These are phyloP conservation scores for Biston stratarius DNA, from an alignment of 2,888 invertebrate genomes.

Conservation along the genomic window DNA sequence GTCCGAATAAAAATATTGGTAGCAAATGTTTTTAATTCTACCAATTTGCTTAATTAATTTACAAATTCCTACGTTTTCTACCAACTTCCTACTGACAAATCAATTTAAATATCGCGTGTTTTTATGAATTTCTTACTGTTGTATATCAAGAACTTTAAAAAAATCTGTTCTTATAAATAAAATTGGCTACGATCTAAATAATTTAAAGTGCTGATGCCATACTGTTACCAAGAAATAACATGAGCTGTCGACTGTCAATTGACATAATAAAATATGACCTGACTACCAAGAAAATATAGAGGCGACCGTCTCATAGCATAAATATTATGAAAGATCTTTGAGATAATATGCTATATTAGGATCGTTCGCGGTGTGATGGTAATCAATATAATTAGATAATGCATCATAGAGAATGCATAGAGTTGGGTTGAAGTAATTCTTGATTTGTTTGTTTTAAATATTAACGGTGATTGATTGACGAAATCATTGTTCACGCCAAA, in stretches of 20 bases:
- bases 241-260: constrained; percentile 26
- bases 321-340: constrained; percentile 33
- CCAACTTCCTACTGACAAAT: no score
- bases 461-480: no score
- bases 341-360: constrained; percentile 19
- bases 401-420: not conserved
- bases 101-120: no score
- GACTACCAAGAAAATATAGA: constrained; percentile 29
- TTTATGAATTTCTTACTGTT: no score
- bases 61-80: no score
- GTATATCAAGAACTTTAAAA: no score
- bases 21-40: no score
- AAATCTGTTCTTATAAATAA: not conserved
- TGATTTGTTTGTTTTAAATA: no score
- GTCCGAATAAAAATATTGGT: no score
- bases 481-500: no score
- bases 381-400: constrained; percentile 3
- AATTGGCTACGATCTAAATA: constrained; percentile 3
- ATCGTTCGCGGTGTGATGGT: not conserved
- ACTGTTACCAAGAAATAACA: not conserved
- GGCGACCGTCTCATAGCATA: constrained; percentile 22
- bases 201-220: not conserved
- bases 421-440: no score
- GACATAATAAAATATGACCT: constrained; percentile 14
- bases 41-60: no score